Conservation (phyloP, 2,888 invertebrate species). For the Rhogogaster chlorosoma region DNA sequence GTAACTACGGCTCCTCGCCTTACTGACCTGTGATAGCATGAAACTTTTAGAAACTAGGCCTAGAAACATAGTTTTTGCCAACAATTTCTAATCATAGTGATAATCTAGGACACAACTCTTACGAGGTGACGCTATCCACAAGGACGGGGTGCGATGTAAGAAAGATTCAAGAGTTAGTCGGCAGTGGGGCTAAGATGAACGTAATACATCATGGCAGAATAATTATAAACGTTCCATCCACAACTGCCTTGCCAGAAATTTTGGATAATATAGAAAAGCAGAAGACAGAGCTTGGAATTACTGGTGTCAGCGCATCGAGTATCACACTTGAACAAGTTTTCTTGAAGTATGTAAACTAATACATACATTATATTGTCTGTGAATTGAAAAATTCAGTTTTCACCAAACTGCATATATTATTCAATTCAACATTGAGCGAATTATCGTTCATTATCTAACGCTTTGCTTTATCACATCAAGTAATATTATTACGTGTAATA, state of each 20-base stretch:
- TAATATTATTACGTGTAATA: slow-evolving; percentile 6
- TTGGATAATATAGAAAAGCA: slow-evolving; percentile 83
- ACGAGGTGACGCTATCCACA: slow-evolving; percentile 72
- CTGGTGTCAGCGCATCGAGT: slow-evolving; percentile 89
- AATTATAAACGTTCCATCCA: slow-evolving; percentile 81
- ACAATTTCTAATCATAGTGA: slow-evolving; percentile 13
- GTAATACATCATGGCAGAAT: slow-evolving; percentile 79
- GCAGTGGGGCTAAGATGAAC: slow-evolving; percentile 74
- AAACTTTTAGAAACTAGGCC: slow-evolving; percentile 3
- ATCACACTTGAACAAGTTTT: slow-evolving; percentile 97
- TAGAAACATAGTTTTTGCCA: neutral
- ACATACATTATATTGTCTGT: slow-evolving; percentile 52
- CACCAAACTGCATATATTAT: neutral
- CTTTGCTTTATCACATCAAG: neutral
- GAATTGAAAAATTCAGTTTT: neutral
- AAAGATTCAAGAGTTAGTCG: slow-evolving; percentile 75
- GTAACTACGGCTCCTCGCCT: neutral
- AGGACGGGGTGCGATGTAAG: slow-evolving; percentile 69
- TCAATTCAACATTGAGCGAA: neutral
- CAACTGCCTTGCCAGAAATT: slow-evolving; percentile 81
- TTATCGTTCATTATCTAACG: neutral
- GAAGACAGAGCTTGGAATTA: slow-evolving; percentile 83
- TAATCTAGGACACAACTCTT: slow-evolving; percentile 69
- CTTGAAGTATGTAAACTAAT: slow-evolving; percentile 81
- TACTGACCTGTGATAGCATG: neutral